These are phyloP conservation scores for Zeus faber DNA, from an alignment of 2,113 vertebrate genomes.

Conservation along the genomic window DNA sequence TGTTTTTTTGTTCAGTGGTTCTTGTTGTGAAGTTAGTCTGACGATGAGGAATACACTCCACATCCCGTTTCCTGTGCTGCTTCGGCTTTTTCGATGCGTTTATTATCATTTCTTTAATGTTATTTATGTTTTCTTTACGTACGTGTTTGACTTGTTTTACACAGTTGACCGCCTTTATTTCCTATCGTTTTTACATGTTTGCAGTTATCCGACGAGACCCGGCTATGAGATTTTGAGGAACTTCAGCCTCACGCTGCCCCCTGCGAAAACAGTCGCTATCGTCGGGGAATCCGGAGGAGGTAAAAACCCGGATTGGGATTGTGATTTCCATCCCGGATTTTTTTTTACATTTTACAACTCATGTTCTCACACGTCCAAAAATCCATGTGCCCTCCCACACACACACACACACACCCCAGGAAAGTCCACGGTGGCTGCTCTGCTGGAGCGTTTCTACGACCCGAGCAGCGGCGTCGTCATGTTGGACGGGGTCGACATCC, in stretches of 20 bases:
- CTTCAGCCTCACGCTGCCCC: constrained; percentile 82
- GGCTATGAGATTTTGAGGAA: constrained; percentile 77
- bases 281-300: constrained; percentile 95
- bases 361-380: neutral
- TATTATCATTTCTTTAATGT: too few relatives aligned
- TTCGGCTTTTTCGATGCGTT: too few relatives aligned
- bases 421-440: constrained; percentile 88
- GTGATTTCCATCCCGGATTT: neutral
- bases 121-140: too few relatives aligned
- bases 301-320: constrained; percentile 42
- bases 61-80: too few relatives aligned
- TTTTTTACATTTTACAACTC: neutral
- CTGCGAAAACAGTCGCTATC: constrained; percentile 86
- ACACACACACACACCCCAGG: constrained; percentile 63
- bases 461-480: constrained; percentile 78
- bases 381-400: neutral
- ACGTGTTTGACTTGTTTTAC: neutral
- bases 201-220: constrained; percentile 88
- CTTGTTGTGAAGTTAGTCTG: too few relatives aligned
- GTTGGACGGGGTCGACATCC: constrained; percentile 83
- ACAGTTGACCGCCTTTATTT: neutral
- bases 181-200: constrained; percentile 13
- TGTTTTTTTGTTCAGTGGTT: too few relatives aligned
- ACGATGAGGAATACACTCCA: too few relatives aligned
- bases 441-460: constrained; percentile 94